Conservation (phyloP, 2,888 invertebrate genomes). For the Ophioninae sp. region DNA sequence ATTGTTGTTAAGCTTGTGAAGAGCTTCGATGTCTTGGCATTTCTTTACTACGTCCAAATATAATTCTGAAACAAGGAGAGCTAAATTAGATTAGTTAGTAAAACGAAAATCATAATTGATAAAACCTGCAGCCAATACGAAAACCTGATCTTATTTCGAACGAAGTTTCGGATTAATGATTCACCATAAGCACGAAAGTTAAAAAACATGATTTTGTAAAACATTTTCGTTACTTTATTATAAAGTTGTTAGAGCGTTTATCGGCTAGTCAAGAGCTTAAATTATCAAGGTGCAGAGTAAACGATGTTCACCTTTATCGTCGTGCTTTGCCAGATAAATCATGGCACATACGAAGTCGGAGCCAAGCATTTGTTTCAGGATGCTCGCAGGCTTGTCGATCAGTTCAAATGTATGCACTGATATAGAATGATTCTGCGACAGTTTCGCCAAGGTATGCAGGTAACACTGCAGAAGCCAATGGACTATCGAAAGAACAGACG, state of each 20-base stretch:
- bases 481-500: constrained; percentile 90
- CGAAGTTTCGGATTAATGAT: too few species aligned
- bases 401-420: constrained; percentile 83
- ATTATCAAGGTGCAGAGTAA: not conserved
- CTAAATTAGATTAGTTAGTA: not conserved
- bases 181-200: not conserved
- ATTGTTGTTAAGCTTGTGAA: constrained; percentile 83
- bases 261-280: not conserved
- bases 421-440: constrained; percentile 73
- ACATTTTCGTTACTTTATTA: too few species aligned
- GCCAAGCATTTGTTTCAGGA: constrained; percentile 86
- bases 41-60: constrained; percentile 88
- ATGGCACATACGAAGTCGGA: constrained; percentile 91
- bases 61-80: constrained; percentile 79
- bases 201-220: too few species aligned
- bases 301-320: constrained; percentile 85
- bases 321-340: constrained; percentile 91
- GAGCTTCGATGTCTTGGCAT: constrained; percentile 87
- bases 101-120: too few species aligned
- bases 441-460: constrained; percentile 81
- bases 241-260: not conserved
- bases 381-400: constrained; percentile 86
- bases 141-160: too few species aligned
- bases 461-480: constrained; percentile 92
- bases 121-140: too few species aligned